Conservation (phyloP, 2,888 invertebrate species). For the Empis stercorea region DNA sequence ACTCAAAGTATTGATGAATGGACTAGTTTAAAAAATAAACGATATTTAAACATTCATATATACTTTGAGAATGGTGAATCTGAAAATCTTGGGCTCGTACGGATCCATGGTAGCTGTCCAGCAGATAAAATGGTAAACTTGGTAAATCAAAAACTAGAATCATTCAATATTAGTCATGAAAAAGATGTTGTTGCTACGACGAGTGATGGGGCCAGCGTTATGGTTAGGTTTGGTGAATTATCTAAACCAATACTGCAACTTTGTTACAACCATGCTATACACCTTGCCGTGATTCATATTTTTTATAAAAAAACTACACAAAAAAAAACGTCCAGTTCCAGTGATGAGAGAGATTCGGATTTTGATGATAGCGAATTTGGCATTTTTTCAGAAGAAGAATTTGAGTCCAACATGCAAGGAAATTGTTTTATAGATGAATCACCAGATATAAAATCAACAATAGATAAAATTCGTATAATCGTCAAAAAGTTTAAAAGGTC, state of each 20-base stretch:
- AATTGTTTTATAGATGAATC: not conserved
- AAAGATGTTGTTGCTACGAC: not conserved
- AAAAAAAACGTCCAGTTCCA: not conserved
- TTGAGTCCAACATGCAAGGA: not conserved
- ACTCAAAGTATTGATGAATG: too few species aligned
- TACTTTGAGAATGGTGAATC: not conserved
- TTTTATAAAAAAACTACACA: constrained; percentile 1
- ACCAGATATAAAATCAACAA: not conserved
- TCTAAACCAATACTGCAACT: not conserved
- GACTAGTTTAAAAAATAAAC: too few species aligned
- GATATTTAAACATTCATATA: too few species aligned
- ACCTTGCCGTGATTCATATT: not conserved
- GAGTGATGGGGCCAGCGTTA: not conserved
- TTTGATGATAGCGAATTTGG: not conserved
- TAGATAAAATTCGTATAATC: not conserved
- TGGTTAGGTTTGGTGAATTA: not conserved
- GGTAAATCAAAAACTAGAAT: not conserved
- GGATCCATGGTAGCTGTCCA: not conserved
- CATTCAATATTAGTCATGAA: not conserved
- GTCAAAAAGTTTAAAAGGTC: not conserved
- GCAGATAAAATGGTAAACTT: not conserved
- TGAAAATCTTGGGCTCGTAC: not conserved
- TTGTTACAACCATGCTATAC: not conserved
- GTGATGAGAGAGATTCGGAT: not conserved
- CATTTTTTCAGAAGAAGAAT: not conserved